These are phyloP conservation scores for Melipona quadrifasciata DNA, from an alignment of 1,140 invertebrate species.

Conservation along the genomic window DNA sequence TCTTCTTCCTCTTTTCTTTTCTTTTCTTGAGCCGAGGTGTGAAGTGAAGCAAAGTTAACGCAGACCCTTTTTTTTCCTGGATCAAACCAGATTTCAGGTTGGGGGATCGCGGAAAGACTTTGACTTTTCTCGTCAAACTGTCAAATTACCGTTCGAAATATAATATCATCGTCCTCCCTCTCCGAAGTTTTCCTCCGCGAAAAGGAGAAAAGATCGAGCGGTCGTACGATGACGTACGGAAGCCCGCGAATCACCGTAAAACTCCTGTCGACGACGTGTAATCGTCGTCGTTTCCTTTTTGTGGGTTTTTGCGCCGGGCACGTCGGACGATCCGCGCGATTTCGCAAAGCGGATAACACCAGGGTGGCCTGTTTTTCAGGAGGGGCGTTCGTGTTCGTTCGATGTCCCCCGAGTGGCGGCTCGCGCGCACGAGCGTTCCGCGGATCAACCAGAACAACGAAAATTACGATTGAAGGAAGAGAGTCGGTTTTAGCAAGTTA, in stretches of 20 bases:
- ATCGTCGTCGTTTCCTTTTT: background rate
- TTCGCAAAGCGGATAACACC: conserved; percentile 19
- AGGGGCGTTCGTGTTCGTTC: background rate
- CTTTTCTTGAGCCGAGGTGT: background rate
- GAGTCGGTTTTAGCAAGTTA: conserved; percentile 37
- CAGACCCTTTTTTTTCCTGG: background rate
- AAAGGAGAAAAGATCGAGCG: background rate
- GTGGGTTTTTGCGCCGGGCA: background rate
- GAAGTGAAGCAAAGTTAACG: background rate
- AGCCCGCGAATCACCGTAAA: background rate
- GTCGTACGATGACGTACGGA: background rate
- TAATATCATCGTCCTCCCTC: background rate
- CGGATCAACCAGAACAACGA: conserved; percentile 29
- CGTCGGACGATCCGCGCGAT: background rate
- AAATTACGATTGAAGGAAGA: conserved; percentile 31
- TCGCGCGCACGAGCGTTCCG: background rate
- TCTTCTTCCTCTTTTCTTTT: background rate
- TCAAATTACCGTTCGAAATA: background rate
- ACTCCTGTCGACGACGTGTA: background rate
- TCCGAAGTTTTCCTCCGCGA: background rate
- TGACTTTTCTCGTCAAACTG: too few species aligned
- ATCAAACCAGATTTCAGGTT: background rate
- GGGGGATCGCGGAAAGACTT: background rate
- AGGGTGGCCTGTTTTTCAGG: background rate
- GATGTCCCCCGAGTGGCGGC: background rate